Conservation (phyloP, 2,113 vertebrate species). For the Lamprologus ornatipinnis region DNA sequence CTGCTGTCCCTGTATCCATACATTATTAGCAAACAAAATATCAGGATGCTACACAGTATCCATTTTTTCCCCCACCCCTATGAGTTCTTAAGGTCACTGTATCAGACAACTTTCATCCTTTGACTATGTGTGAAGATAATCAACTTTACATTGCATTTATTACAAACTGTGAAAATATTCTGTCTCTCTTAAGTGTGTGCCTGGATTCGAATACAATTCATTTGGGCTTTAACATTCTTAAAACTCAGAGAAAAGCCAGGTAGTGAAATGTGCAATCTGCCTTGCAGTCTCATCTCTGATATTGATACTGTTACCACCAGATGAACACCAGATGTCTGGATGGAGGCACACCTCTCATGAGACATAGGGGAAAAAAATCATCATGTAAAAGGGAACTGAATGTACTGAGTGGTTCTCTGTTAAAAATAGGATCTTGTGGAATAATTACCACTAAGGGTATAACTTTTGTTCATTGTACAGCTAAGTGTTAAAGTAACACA, state of each 20-base stretch:
- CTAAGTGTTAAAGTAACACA: not conserved
- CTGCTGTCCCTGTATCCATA: too few relatives aligned
- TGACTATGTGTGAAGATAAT: not conserved
- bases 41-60: too few relatives aligned
- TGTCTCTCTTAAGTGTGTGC: rapidly evolving
- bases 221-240: not conserved
- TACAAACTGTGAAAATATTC: not conserved
- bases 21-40: too few relatives aligned
- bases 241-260: not conserved
- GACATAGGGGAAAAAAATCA: not conserved
- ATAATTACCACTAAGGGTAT: not conserved
- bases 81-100: not conserved
- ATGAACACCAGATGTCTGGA: not conserved
- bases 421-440: not conserved
- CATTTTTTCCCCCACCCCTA: too few relatives aligned
- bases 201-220: not conserved
- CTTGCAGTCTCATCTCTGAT: not conserved
- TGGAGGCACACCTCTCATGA: not conserved
- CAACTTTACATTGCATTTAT: not conserved
- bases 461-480: not conserved
- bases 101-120: not conserved
- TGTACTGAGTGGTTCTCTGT: not conserved
- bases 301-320: not conserved
- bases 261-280: not conserved
- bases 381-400: not conserved